These are phyloP conservation scores for Rotaria macrura DNA, from an alignment of 2,888 invertebrate genomes.

Conservation along the genomic window DNA sequence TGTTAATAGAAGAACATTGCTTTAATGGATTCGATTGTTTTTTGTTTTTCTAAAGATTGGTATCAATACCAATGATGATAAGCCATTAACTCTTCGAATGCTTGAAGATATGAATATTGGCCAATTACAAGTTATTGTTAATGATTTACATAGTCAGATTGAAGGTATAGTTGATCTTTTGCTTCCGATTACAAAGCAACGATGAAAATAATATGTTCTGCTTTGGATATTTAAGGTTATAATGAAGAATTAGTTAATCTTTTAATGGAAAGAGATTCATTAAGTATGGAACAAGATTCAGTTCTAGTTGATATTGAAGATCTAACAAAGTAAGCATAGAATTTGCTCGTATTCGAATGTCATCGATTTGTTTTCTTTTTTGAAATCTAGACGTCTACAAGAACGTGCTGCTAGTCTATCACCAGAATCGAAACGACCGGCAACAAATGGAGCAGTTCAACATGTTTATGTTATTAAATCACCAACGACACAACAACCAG, in stretches of 20 bases:
- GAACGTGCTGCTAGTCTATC: neutral
- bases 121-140: conserved; percentile 82
- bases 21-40: neutral
- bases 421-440: neutral
- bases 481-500: neutral
- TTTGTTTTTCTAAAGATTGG: conserved; percentile 57
- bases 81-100: conserved; percentile 69
- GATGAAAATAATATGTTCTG: no score
- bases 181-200: neutral
- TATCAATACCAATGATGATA: conserved; percentile 61
- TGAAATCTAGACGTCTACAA: conserved; percentile 3
- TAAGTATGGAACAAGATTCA: conserved; percentile 94
- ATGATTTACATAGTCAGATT: conserved; percentile 83
- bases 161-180: conserved; percentile 56
- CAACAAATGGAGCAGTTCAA: neutral
- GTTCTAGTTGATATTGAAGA: conserved; percentile 94
- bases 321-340: conserved; percentile 57
- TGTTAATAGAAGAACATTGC: neutral
- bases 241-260: conserved; percentile 80
- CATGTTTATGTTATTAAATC: neutral
- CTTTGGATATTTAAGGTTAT: conserved; percentile 53
- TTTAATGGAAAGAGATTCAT: conserved; percentile 79
- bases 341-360: no score
- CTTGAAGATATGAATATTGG: conserved; percentile 84
- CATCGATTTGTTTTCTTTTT: neutral